phyloP scores from a whole-genome alignment of 2,113 vertebrate species.

The Microtus oregoni region DNA sequence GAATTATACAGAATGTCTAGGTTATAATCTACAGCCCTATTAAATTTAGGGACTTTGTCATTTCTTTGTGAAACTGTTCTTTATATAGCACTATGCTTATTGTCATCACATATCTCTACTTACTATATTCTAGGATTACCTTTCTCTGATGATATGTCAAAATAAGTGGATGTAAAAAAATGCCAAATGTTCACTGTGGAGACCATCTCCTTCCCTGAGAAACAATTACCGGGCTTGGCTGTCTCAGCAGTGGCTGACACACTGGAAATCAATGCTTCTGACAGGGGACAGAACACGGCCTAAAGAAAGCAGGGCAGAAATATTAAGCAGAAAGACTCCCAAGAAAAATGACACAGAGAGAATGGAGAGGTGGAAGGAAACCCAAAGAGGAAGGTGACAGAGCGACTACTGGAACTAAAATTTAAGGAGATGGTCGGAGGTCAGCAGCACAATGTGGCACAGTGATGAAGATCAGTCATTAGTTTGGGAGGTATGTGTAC shows the following conservation, averaged over 20 bases:
- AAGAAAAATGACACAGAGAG: not conserved
- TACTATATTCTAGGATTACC: not conserved
- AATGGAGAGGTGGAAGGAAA: not conserved
- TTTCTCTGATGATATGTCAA: fast-evolving
- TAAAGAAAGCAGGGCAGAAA: not conserved
- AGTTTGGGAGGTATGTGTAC: not conserved
- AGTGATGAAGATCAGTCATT: not conserved
- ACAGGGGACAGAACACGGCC: not conserved
- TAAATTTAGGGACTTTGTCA: not conserved
- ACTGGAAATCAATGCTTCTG: not conserved
- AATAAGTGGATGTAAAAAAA: not conserved
- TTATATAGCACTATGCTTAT: not conserved
- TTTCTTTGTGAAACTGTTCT: not conserved
- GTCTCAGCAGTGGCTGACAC: not conserved
- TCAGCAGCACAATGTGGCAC: not conserved
- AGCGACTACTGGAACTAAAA: not conserved
- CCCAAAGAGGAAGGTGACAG: not conserved
- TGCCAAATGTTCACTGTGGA: not conserved
- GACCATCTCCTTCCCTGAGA: not conserved
- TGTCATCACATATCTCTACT: not conserved
- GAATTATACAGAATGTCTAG: not conserved
- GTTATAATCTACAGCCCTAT: not conserved
- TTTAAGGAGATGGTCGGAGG: not conserved
- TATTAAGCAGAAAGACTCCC: not conserved
- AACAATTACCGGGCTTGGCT: not conserved